Evolutionary conservation across 2,888 invertebrate species (phyloP).

Genomic region (Itoplectis maculator): DNA sequence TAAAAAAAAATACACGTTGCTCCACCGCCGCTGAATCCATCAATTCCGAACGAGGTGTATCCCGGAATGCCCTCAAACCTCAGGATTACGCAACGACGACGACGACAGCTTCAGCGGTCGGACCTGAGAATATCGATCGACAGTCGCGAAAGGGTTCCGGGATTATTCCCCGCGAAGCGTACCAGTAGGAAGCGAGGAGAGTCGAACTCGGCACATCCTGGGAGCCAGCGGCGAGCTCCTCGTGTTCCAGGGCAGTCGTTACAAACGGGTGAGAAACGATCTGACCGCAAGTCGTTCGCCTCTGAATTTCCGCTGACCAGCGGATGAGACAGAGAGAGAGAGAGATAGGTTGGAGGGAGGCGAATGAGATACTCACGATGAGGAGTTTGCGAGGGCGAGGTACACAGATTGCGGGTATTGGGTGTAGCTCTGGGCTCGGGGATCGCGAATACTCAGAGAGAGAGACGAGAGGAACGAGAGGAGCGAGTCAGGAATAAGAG

Average conservation of each 20-base stretch:
- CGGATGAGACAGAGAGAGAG: too few relatives aligned
- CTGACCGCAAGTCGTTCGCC: constrained; percentile 43
- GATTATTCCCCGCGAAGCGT: constrained; percentile 40
- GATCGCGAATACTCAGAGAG: constrained; percentile 11
- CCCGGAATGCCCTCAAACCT: not conserved
- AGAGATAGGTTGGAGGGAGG: too few relatives aligned
- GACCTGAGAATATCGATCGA: constrained; percentile 37
- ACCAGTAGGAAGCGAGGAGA: constrained; percentile 19
- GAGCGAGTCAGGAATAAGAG: constrained; percentile 27
- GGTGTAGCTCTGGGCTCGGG: constrained; percentile 54
- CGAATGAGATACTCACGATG: constrained; percentile 31
- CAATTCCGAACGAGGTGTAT: constrained; percentile 35
- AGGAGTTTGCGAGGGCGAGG: constrained; percentile 61
- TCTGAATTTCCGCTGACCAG: constrained; percentile 50
- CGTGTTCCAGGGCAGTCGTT: constrained; percentile 41
- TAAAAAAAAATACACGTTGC: constrained; percentile 19
- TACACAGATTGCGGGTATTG: constrained; percentile 61
- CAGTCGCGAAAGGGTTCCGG: constrained; percentile 29
- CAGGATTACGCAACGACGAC: constrained; percentile 31
- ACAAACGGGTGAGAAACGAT: constrained; percentile 54
- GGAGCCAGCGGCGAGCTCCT: constrained; percentile 6
- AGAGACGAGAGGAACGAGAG: constrained; percentile 16
- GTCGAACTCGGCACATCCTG: constrained; percentile 4
- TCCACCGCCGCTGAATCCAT: constrained; percentile 28
- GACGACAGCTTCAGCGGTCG: constrained; percentile 8